A percentile compares a stretch with the other conserved stretches of the same genome.
Conservation (phyloP, 2,888 invertebrate genomes). For the Mellilla xanthometata region DNA sequence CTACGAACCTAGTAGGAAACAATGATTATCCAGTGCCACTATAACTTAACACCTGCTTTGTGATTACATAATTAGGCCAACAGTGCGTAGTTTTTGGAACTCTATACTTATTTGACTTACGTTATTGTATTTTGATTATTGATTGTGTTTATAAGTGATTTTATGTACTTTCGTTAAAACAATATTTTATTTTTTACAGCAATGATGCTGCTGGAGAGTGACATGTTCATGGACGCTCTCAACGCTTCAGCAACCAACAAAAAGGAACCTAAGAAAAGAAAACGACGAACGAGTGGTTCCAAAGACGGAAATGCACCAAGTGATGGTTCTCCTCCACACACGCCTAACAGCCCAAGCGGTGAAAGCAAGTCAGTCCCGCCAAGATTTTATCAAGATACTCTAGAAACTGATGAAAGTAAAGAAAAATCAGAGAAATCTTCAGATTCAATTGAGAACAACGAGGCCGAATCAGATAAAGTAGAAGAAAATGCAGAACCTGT, state of each 20-base stretch:
- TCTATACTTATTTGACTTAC: background rate
- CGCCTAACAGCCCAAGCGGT: conserved; percentile 75
- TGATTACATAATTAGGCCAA: too few relatives aligned
- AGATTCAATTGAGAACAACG: conserved; percentile 48
- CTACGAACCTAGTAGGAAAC: too few relatives aligned
- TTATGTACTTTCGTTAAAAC: too few relatives aligned
- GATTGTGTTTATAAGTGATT: too few relatives aligned
- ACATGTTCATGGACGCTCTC: conserved; percentile 96
- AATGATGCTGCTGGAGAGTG: conserved; percentile 92
- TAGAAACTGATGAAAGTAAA: conserved; percentile 86
- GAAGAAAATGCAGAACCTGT: conserved; percentile 61
- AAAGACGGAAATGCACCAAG: conserved; percentile 83
- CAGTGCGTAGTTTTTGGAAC: background rate
- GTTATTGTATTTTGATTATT: too few relatives aligned
- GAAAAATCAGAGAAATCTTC: conserved; percentile 60
- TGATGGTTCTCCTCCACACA: conserved; percentile 81
- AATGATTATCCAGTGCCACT: too few relatives aligned
- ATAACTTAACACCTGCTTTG: too few relatives aligned
- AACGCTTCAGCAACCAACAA: conserved; percentile 89
- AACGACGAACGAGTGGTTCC: conserved; percentile 87
- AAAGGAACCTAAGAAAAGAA: conserved; percentile 90
- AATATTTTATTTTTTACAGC: conserved; percentile 80
- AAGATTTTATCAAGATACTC: conserved; percentile 95
- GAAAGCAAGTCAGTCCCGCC: conserved; percentile 83
- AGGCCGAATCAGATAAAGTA: conserved; percentile 45